Conservation (phyloP, 2,113 vertebrate species). For the Engraulis encrasicolus region DNA sequence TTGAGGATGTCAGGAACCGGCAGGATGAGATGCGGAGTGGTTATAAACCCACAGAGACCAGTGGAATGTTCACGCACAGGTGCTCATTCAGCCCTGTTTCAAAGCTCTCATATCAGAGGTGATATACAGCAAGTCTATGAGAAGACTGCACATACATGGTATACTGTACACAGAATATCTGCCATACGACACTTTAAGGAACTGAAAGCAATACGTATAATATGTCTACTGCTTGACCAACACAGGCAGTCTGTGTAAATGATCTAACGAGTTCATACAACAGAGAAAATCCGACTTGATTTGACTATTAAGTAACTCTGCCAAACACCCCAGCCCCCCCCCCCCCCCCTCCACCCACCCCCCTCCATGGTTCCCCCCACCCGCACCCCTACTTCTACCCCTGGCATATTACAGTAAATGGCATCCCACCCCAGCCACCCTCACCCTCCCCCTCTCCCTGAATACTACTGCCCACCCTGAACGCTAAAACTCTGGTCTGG, state of each 20-base stretch:
- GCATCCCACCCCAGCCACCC: background rate
- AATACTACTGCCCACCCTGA: slow-evolving; percentile 55
- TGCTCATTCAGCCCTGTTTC: slow-evolving; percentile 30
- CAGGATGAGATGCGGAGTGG: background rate
- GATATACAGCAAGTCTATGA: slow-evolving; percentile 8
- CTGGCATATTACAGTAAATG: no score
- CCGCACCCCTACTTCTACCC: background rate
- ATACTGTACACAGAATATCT: background rate
- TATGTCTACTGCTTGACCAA: slow-evolving; percentile 13
- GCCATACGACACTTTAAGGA: background rate
- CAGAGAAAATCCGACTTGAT: slow-evolving; percentile 14
- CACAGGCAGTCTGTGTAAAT: slow-evolving; percentile 21
- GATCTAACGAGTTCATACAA: slow-evolving; percentile 32
- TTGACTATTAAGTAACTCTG: slow-evolving; percentile 26
- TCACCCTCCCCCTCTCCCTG: slow-evolving; percentile 5
- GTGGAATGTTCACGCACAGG: slow-evolving; percentile 34
- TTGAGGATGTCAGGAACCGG: no score
- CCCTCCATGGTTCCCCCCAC: slow-evolving; percentile 23
- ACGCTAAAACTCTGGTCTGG: slow-evolving; percentile 19
- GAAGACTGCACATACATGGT: slow-evolving; percentile 31
- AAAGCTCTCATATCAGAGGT: slow-evolving; percentile 4
- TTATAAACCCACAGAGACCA: background rate
- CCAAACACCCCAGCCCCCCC: background rate
- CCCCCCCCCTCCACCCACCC: background rate
- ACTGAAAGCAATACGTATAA: slow-evolving; percentile 35